Base-by-base conservation (phyloP, 2,888 invertebrate genomes). In the Molorchus minor region DNA sequence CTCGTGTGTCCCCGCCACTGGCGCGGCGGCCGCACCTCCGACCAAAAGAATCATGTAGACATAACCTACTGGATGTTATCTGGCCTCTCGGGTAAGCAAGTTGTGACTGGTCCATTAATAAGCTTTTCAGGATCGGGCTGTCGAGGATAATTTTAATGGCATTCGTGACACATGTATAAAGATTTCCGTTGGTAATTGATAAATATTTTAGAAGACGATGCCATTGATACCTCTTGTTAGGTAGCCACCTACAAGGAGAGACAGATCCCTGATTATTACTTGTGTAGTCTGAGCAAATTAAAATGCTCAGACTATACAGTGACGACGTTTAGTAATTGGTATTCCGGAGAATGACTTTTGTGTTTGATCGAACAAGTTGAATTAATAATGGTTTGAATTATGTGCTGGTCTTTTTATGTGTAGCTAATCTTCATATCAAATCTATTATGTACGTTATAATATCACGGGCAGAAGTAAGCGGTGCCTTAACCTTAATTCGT, bases 21-120 rank as follows among this genome's bases (percentile, higher is more conserved):
- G 19, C 30, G 29, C 17, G 52, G 41, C 45, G 35, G 57, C 46
- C 60, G 53, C 61, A 55, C 62, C 62, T 61, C 36, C 53, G 49
- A 61, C 62, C 57, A 60, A 60, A 56, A 54, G 45, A 56, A 16
- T 56, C 56, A 54, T 62, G 62, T 65, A 61, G 51, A 63, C 62
- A 58, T 49, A 58, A 55, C 58, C 59, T 57, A 51, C 49, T 65
- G 59, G 56, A 57, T 66, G 58, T 61, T 66, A 68, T 66, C 66
- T 56, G 40, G 13, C 25, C 63, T 58, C 56, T 58, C 56, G 53
- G 57, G 59, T 53, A 46, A 61, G 58, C 63, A 51, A 60, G 58
- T 64, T 49, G 25, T 52, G 52, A 30, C 52, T 52, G 45, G 61
- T 51, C 65, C 65, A 65, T 61, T 63, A 67, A 61, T 62, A 61